These are phyloP conservation scores for Limonius californicus DNA, from an alignment of 1,140 invertebrate species.

Conservation along the genomic window DNA sequence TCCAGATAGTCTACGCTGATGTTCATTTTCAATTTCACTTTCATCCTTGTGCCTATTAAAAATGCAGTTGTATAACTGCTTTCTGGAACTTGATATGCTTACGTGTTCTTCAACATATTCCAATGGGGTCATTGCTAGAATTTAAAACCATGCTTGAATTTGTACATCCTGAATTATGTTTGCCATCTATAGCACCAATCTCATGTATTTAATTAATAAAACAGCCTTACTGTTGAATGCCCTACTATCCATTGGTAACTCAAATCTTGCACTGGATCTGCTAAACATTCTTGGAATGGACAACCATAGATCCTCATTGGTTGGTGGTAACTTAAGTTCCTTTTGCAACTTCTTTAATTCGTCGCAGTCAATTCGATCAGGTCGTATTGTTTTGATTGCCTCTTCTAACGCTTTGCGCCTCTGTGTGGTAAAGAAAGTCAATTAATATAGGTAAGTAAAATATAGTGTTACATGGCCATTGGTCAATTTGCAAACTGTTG, in stretches of 20 bases:
- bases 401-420: constrained; percentile 62
- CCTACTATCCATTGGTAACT: constrained; percentile 58
- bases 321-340: constrained; percentile 54
- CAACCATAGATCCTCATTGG: constrained; percentile 53
- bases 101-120: constrained; percentile 60
- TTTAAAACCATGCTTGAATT: not conserved
- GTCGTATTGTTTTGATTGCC: constrained; percentile 53
- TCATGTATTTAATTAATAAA: too few species aligned
- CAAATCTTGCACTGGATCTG: constrained; percentile 59
- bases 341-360: constrained; percentile 86
- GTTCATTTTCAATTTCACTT: constrained; percentile 31
- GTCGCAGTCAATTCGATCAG: constrained; percentile 82
- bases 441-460: too few species aligned
- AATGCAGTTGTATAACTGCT: constrained; percentile 55
- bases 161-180: too few species aligned
- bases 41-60: constrained; percentile 53
- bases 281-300: constrained; percentile 61
- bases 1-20: constrained; percentile 43
- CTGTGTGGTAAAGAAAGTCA: constrained; percentile 38
- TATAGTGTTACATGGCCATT: too few species aligned
- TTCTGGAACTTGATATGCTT: constrained; percentile 57
- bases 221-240: constrained; percentile 50
- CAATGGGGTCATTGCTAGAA: constrained; percentile 56
- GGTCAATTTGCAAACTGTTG: too few species aligned
- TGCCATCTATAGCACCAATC: too few species aligned